A percentile compares a stretch with the other conserved stretches of the same genome.
Conservation (phyloP, 92 coral and sea anemone genomes). For the Phenganax stokvisi region DNA sequence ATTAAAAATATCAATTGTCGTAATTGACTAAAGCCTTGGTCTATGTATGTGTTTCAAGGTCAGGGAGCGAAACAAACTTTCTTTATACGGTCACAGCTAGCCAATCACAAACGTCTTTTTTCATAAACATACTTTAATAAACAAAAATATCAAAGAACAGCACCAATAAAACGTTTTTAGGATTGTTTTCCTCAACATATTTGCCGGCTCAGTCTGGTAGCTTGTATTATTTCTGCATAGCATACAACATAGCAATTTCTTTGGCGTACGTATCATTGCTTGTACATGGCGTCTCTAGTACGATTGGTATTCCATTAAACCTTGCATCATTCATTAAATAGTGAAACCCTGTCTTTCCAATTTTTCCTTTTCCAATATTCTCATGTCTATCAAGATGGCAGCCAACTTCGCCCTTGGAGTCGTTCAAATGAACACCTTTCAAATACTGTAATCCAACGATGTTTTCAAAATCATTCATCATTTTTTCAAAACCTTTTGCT, state of each 20-base stretch:
- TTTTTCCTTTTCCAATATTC: constrained; percentile 87
- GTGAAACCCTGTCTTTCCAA: constrained; percentile 67
- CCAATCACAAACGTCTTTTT: too few species aligned
- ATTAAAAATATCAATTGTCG: too few species aligned
- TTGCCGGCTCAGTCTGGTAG: background rate
- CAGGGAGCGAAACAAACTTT: too few species aligned
- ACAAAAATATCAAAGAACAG: too few species aligned
- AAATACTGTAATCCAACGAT: constrained; percentile 66
- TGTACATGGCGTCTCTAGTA: constrained; percentile 77
- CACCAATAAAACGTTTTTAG: too few species aligned
- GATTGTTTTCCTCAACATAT: too few species aligned
- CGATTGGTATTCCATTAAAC: constrained; percentile 80
- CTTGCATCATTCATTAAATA: constrained; percentile 71
- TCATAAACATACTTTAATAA: too few species aligned
- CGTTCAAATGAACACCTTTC: constrained; percentile 77
- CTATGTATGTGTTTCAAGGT: too few species aligned
- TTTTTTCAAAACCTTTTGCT: constrained; percentile 55
- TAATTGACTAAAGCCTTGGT: too few species aligned
- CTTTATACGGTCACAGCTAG: too few species aligned
- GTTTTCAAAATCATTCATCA: constrained; percentile 70
- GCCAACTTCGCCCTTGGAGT: constrained; percentile 83
- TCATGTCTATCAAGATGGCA: constrained; percentile 92
- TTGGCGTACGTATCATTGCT: constrained; percentile 60
- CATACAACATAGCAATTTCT: constrained; percentile 67
- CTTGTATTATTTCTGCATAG: constrained; percentile 45